Evolutionary conservation across 2,888 invertebrate genomes (phyloP).

Genomic region (Minunthozetes semirufus): DNA sequence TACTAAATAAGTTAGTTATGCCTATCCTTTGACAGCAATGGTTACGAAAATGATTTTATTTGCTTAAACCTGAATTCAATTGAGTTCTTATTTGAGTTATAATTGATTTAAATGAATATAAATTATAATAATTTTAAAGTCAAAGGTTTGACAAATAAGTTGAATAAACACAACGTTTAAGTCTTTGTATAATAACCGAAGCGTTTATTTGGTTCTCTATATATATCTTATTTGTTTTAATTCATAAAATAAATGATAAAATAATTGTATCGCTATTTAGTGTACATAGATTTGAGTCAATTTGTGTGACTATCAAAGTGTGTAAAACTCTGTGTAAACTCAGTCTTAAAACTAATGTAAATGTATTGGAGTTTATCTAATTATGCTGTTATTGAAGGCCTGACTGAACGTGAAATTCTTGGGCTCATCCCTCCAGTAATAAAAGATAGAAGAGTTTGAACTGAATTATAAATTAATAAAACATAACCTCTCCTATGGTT

Average conservation of each 20-base stretch:
- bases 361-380: neutral
- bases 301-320: no score
- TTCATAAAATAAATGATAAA: neutral
- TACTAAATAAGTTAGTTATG: no score
- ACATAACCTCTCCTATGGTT: neutral
- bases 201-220: neutral
- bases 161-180: neutral
- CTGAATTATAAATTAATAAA: slow-evolving; percentile 18
- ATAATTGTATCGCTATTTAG: slow-evolving; percentile 2
- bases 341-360: neutral
- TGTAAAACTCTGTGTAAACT: neutral
- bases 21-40: no score
- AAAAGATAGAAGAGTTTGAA: neutral
- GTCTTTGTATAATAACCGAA: neutral
- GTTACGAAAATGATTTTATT: no score
- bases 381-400: neutral
- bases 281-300: neutral
- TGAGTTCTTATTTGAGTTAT: no score
- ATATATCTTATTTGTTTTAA: neutral
- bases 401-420: slow-evolving; percentile 4
- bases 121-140: neutral
- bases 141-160: neutral
- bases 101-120: neutral
- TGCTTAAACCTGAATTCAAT: no score
- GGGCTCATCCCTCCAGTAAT: neutral